phyloP scores from a whole-genome alignment of 2,888 invertebrate species.

The Ormyrus pomaceus region DNA sequence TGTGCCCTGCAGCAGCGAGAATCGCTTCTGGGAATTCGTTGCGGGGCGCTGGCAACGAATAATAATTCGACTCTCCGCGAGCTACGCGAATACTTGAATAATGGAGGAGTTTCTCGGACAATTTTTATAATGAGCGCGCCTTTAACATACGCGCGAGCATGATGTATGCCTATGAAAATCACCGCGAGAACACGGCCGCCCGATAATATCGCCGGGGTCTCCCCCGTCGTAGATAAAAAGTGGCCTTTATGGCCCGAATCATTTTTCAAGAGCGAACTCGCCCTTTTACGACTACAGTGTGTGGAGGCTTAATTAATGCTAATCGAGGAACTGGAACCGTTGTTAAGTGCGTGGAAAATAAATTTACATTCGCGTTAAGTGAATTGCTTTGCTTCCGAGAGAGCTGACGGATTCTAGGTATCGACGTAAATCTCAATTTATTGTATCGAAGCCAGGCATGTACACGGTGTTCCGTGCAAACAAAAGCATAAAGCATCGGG shows the following conservation, averaged over 20 bases:
- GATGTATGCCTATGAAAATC: neutral
- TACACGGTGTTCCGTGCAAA: neutral
- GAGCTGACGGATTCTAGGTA: neutral
- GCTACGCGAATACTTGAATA: constrained; percentile 2
- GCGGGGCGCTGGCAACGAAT: neutral
- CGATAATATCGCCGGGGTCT: neutral
- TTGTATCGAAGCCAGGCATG: neutral
- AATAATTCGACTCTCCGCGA: constrained; percentile 3
- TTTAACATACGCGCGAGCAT: neutral
- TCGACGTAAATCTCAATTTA: neutral
- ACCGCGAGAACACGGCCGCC: neutral
- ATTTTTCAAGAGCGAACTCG: no score
- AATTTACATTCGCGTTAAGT: no score
- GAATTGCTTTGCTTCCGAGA: no score
- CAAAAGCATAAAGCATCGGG: constrained; percentile 2
- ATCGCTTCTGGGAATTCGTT: constrained; percentile 11
- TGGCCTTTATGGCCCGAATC: no score
- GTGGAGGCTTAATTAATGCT: no score
- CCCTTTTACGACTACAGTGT: no score
- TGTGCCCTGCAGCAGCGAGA: neutral
- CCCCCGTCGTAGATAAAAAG: no score
- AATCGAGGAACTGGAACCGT: no score
- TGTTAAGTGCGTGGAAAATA: no score
- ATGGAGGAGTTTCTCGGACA: neutral
- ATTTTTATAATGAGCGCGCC: neutral